Base-by-base conservation (phyloP, 1,140 invertebrate genomes). In the Eumeta japonica region DNA sequence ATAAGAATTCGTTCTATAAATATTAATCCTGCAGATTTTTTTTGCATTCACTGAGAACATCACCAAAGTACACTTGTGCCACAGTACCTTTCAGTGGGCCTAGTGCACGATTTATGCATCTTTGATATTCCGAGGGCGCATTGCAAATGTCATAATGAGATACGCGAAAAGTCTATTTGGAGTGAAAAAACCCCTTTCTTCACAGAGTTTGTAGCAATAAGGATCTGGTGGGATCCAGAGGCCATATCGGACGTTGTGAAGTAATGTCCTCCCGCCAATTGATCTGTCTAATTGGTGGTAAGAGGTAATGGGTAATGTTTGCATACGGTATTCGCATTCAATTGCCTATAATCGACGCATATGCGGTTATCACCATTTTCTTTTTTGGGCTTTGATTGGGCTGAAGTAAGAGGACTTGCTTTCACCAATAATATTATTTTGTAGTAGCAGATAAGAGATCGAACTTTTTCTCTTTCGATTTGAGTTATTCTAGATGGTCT, bases 11-110 rank as follows among this genome's bases (percentile, higher is more conserved):
- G n/a, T n/a, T n/a, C n/a, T n/a, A n/a, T n/a, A n/a, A n/a, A n/a
- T n/a, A n/a, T n/a, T n/a, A n/a, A n/a, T n/a, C n/a, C n/a, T n/a
- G n/a, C n/a, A n/a, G n/a, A n/a, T n/a, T n/a, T n/a, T 12, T 79
- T 75, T 72, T 3, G 64, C 19, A 42, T 62, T 75, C 5, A 55
- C 49, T 29, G 36, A 50, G n/a, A 28, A 52, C 28, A 16, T 58
- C 40, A 39, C 52, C 49, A 9, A 57, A 31, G 28, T 56, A 56
- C 11, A 56, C 45, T 3, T 33, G 43, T 2, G 45, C 51, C 5
- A 35, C 35, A 9, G 20, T 49, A 16, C 39, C 41, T 45, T 45
- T 58, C 18, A 54, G 30, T 33, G 30, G 15, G 9, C 43, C 43
- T 3, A 58, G 27, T 1, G 44, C 50, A 27, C 51, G 42, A 42